Conservation (phyloP, 2,797 vertebrate genomes). For the Enteromius afrohamiltoni region DNA sequence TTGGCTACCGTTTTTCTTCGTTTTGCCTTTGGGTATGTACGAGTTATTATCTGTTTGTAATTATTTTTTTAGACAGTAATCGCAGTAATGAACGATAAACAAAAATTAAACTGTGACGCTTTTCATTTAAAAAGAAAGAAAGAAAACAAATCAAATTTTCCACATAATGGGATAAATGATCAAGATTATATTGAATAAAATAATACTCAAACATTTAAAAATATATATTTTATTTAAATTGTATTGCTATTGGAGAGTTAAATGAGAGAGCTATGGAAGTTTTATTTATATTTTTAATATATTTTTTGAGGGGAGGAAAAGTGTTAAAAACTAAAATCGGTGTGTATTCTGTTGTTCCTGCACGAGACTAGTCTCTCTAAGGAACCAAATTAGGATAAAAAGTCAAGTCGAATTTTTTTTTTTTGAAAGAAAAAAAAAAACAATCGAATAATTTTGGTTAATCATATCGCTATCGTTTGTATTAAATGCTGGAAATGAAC, state of each 20-base stretch:
- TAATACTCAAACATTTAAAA: neutral
- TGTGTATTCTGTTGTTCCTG: neutral
- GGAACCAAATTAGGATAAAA: neutral
- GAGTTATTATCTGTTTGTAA: neutral
- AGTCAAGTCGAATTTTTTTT: neutral
- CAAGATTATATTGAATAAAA: neutral
- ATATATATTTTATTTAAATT: neutral
- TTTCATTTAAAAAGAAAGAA: neutral
- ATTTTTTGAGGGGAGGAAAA: neutral
- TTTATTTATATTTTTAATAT: neutral
- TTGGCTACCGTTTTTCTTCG: slow-evolving; percentile 98
- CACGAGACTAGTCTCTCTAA: neutral
- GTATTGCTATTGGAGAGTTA: neutral
- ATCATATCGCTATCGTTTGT: neutral
- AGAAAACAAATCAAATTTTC: neutral
- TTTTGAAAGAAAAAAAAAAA: neutral
- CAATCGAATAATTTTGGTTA: neutral
- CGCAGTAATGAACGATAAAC: too few relatives aligned
- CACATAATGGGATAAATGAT: neutral
- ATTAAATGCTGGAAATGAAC: neutral
- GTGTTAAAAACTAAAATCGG: neutral
- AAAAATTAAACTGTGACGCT: neutral
- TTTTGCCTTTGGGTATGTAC: slow-evolving; percentile 91
- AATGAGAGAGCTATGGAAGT: neutral
- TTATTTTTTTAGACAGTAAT: neutral